Percentiles rank a stretch among this genome's conserved stretches.
phyloP scores from a whole-genome alignment of 2,888 invertebrate genomes.

The Crioceris asparagi region DNA sequence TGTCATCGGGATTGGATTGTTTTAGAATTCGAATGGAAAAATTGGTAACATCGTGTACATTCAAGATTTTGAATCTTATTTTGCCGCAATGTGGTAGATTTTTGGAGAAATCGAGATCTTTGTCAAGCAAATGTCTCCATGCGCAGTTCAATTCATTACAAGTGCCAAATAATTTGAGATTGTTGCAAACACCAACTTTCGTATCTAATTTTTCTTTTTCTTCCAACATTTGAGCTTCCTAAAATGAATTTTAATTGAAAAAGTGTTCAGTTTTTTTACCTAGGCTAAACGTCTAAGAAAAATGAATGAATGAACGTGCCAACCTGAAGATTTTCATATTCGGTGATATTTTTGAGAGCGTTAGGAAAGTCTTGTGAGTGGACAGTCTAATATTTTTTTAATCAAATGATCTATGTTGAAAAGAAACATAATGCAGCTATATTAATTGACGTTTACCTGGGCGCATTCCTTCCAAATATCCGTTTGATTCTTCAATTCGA shows the following conservation, averaged over 20 bases:
- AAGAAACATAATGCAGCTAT: no score
- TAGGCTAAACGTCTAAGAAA: neutral
- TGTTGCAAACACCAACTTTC: constrained; percentile 46
- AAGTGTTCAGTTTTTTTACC: neutral
- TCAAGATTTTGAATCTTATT: constrained; percentile 47
- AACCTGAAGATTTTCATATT: no score
- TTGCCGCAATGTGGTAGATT: constrained; percentile 45
- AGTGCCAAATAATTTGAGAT: constrained; percentile 51
- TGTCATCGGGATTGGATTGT: constrained; percentile 16
- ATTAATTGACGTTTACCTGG: constrained; percentile 23
- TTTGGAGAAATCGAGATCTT: constrained; percentile 42
- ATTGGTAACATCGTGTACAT: constrained; percentile 49
- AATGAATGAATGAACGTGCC: no score
- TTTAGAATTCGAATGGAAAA: constrained; percentile 33
- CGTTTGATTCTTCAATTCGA: constrained; percentile 26
- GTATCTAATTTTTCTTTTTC: constrained; percentile 38
- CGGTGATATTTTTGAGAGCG: no score
- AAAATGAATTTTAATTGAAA: no score
- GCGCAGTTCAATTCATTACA: constrained; percentile 48
- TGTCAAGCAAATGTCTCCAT: constrained; percentile 51
- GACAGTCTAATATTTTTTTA: no score
- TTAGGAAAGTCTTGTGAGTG: no score
- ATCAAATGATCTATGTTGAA: no score
- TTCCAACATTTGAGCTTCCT: no score
- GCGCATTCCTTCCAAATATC: constrained; percentile 30